Evolutionary conservation across 2,113 vertebrate genomes (phyloP), one percentile per base, ranked within the genome.

Genomic region (Cyprinodon tularosa): DNA sequence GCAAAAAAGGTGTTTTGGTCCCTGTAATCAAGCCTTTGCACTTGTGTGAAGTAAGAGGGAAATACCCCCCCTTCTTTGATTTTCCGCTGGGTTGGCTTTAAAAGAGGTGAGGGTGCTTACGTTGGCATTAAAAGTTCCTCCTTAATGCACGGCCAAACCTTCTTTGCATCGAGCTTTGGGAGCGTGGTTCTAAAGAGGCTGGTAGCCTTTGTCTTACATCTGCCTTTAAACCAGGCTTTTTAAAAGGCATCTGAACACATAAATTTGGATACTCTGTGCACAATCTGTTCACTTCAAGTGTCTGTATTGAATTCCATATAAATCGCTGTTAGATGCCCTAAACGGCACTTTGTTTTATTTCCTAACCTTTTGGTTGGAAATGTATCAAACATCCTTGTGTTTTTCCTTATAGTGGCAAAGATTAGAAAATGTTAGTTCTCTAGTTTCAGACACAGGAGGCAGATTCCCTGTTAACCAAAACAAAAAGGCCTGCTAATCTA

Each of bases 1-100:
- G 81, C 80, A 86, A 82, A 82, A 85, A 80, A 12, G 2, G 63
- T 66, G 44, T 67, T 63, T 72, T 69, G 70, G 81, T 84, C 86
- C 90, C 94, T 94, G 86, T 94, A 95, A 94, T 95, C 91, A 92
- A 83, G 71, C 22, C 71, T 86, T 85, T 84, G 87, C 71, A 80
- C 81, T 91, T 86, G 81, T 79, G 84, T 78, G 75, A 78, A 86
- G 92, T 92, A 91, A 91, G 81, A 90, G 82, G 81, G 69, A 81
- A 83, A 87, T 45, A 17, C 22, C 79, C 68, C 64, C 29, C 29
- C 29, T 29, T 20, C 89, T 94, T 90, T 90, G 88, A 93, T 90
- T 91, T 86, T 75, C 75, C 68, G 53, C 81, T 80, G 77, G 84
- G 72, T 84, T 78, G 89, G 80, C 85, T 72, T 88, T 80, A 68